Percentiles rank a stretch among this genome's conserved stretches.
These are phyloP conservation scores for Orchestes rusci DNA, from an alignment of 2,888 invertebrate species.

Conservation along the genomic window DNA sequence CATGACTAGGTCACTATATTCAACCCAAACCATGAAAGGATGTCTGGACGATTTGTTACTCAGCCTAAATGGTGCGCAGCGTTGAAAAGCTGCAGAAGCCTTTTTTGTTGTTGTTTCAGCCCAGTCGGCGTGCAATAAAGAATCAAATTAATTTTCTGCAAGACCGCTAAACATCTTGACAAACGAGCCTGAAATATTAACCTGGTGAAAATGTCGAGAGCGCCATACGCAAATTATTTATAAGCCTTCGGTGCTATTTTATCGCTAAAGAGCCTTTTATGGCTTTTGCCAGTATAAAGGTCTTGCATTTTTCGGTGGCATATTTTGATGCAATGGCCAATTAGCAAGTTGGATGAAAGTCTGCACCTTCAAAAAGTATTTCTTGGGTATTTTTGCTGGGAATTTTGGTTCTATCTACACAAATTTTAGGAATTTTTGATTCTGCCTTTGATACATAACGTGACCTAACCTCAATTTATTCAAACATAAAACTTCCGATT, in stretches of 20 bases:
- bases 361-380: too few species aligned
- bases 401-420: too few species aligned
- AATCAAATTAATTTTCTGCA: constrained; percentile 40
- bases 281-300: constrained; percentile 14
- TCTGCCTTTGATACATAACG: too few species aligned
- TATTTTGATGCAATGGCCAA: constrained; percentile 18
- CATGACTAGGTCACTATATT: too few species aligned
- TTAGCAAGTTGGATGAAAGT: too few species aligned
- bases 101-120: constrained; percentile 29
- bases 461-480: too few species aligned
- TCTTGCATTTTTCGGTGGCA: constrained; percentile 18
- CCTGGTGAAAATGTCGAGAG: constrained; percentile 34
- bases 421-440: too few species aligned
- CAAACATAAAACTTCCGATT: too few species aligned
- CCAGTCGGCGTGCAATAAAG: constrained; percentile 32
- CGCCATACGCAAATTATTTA: constrained; percentile 34
- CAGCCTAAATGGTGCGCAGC: constrained; percentile 25
- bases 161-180: constrained; percentile 40
- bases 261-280: constrained; percentile 21
- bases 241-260: constrained; percentile 21
- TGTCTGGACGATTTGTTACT: too few species aligned
- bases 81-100: constrained; percentile 25
- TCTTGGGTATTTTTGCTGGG: too few species aligned
- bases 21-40: too few species aligned
- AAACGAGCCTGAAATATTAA: constrained; percentile 42